Percentiles rank a stretch among this genome's conserved stretches.
These are phyloP conservation scores for Aptenodytes patagonicus DNA, from an alignment of 2,113 vertebrate species.

Conservation along the genomic window DNA sequence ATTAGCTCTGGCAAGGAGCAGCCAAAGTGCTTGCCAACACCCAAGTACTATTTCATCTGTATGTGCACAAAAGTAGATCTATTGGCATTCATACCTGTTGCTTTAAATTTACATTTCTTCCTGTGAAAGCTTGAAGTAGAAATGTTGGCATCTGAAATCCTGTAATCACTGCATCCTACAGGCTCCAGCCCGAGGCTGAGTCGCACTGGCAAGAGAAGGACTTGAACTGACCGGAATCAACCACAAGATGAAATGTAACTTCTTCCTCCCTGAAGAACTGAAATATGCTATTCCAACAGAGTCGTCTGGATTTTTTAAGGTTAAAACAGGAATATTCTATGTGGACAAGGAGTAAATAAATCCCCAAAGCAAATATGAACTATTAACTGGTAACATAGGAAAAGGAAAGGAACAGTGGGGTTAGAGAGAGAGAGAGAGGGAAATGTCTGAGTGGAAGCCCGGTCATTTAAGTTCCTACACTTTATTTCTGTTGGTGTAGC, in stretches of 20 bases:
- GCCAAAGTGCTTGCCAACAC: conserved; percentile 13
- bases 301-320: not conserved
- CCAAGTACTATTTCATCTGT: conserved; percentile 42
- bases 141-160: conserved; percentile 3
- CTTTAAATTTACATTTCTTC: conserved; percentile 51
- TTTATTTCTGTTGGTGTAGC: not conserved
- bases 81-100: conserved; percentile 21
- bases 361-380: not conserved
- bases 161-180: not conserved
- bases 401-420: not conserved
- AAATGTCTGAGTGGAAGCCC: not conserved
- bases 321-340: not conserved
- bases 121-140: conserved; percentile 44
- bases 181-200: not conserved
- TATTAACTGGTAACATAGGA: not conserved
- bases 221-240: not conserved
- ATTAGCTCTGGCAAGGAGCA: conserved; percentile 52
- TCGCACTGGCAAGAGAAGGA: not conserved
- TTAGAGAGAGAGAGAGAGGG: not conserved
- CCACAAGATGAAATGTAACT: not conserved
- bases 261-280: not conserved
- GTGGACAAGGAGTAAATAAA: not conserved
- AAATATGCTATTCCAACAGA: not conserved
- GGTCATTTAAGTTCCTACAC: not conserved
- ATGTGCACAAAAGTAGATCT: conserved; percentile 7